Evolutionary conservation across 2,888 invertebrate species (phyloP), one percentile per base, ranked within the genome.

Genomic region (Epistrophella euchroma): DNA sequence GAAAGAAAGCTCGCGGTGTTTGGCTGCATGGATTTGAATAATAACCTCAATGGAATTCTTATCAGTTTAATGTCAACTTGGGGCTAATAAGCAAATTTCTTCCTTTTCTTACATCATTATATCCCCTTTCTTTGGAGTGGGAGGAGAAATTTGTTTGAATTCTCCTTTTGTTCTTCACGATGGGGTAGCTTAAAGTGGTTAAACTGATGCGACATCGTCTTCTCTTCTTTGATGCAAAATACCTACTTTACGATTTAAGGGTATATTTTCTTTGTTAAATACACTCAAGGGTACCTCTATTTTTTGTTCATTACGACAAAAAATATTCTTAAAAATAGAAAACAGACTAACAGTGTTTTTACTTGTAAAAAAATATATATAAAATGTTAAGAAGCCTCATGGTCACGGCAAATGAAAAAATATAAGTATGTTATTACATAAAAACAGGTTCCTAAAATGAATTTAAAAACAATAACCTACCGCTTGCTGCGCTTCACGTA

Each of bases 41-140:
- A 86, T 86, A 86, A 86, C 73, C 73, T 81, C 81, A 75, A 78
- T 81, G 82, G 86, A 64, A 71, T 86, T 82, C 78, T 86, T 86
- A 86, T 86, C 86, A 86, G 77, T 82, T 82, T 71, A 86, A 82
- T 86, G 78, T 60, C 82, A 86, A 81, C 86, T 86, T 73, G 86
- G 86, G 86, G 82, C 86, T 86, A 82, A 82, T 86, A 86, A 86
- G 82, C 74, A 66, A 70, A 70, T 73, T 55, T 68, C 9, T 68
- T 70, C 74, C 50, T 50, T 52, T 74, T 66, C 37, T 25, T 35
- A 32, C 70, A 64, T 35, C 47, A 28, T 66, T 47, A 25, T 52
- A 45, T 28, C 52, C 58, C 62, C 58, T 68, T 76, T 55, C 43
- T 55, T 11, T 50, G 56, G 40, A 22, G 45, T 19, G n/a, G 15